phyloP scores from a whole-genome alignment of 2,888 invertebrate genomes.

The Heliconius cydno region DNA sequence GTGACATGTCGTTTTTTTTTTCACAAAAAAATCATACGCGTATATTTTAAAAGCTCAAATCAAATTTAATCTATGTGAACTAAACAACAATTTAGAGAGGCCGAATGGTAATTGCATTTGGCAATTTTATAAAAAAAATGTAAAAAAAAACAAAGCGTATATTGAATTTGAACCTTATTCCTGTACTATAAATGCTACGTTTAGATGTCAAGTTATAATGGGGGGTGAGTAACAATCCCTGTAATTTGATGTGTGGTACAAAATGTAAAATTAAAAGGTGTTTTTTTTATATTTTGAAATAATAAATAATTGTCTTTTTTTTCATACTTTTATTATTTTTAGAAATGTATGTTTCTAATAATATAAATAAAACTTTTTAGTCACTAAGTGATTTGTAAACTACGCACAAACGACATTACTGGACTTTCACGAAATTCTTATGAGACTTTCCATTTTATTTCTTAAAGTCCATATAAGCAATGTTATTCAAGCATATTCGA shows the following conservation, averaged over 20 bases:
- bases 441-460: no score
- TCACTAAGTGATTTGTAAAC: no score
- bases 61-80: conserved; percentile 51
- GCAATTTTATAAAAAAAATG: conserved; percentile 47
- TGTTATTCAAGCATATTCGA: no score
- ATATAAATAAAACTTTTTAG: no score
- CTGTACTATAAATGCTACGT: conserved; percentile 44
- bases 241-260: conserved; percentile 47
- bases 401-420: no score
- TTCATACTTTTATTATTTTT: no score
- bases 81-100: conserved; percentile 51
- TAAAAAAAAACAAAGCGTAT: conserved; percentile 5
- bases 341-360: no score
- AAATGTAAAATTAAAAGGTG: conserved; percentile 14
- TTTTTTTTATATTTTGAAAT: no score
- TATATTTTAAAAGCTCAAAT: conserved; percentile 38
- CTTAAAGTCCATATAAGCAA: no score
- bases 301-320: no score
- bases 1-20: conserved; percentile 1
- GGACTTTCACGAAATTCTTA: no score
- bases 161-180: conserved; percentile 48
- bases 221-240: conserved; percentile 49
- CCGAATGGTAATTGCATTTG: conserved; percentile 52
- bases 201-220: conserved; percentile 42
- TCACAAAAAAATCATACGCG: not conserved